Evolutionary conservation across 2,888 invertebrate species (phyloP).

Genomic region (Sarcophaga caerulescens): DNA sequence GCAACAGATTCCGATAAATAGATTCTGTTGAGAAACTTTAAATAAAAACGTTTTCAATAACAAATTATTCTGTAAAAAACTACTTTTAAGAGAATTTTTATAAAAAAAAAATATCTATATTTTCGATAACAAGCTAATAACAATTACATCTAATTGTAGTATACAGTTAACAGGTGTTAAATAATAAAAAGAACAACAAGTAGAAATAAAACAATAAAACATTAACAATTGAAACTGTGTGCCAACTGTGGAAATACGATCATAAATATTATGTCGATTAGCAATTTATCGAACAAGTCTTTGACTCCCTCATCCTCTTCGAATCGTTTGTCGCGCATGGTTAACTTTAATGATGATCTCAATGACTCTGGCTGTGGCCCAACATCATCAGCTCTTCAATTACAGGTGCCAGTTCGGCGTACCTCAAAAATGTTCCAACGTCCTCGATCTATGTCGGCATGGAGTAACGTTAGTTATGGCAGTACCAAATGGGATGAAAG

Average conservation of each 20-base stretch:
- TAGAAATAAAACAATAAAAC: too few species aligned
- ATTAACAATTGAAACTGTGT: too few species aligned
- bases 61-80: too few species aligned
- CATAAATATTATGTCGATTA: background rate
- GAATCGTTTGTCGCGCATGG: conserved; percentile 76
- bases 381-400: conserved; percentile 69
- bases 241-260: background rate
- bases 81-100: too few species aligned
- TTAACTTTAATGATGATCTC: conserved; percentile 78
- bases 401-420: conserved; percentile 73
- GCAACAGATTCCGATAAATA: too few species aligned
- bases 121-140: too few species aligned
- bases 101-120: too few species aligned
- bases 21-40: too few species aligned
- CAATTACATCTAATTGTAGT: too few species aligned
- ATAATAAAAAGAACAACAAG: too few species aligned
- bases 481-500: conserved; percentile 86
- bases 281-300: background rate
- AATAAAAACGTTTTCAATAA: too few species aligned
- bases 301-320: conserved; percentile 67
- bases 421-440: conserved; percentile 81
- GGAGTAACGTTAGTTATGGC: conserved; percentile 92
- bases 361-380: conserved; percentile 74
- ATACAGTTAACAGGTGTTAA: too few species aligned
- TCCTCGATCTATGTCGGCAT: conserved; percentile 91